A percentile compares a stretch with the other conserved stretches of the same genome.
These are phyloP conservation scores for Caenorhabditis japonica DNA, from an alignment of 2,888 invertebrate genomes.

Conservation along the genomic window DNA sequence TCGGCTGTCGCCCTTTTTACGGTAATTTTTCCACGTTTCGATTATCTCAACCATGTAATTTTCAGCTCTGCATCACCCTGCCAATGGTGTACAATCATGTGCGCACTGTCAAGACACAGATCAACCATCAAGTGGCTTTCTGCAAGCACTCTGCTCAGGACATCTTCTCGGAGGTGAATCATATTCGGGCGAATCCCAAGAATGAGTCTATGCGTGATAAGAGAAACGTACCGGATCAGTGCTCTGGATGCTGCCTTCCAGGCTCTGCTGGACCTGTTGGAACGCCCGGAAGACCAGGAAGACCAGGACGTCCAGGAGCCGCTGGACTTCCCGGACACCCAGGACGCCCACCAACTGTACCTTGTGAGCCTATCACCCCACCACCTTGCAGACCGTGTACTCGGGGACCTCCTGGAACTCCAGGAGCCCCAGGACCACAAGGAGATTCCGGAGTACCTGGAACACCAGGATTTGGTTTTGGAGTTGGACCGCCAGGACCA, in stretches of 20 bases:
- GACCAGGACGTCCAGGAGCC: constrained; percentile 60
- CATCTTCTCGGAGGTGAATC: constrained; percentile 64
- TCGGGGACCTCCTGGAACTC: constrained; percentile 66
- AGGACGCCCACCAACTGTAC: constrained; percentile 53
- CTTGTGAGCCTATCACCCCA: constrained; percentile 61
- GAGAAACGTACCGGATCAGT: constrained; percentile 61
- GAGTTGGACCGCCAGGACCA: constrained; percentile 64
- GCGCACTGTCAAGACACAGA: constrained; percentile 40
- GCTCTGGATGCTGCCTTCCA: constrained; percentile 71
- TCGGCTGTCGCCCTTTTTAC: constrained; percentile 61
- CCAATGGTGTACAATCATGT: too few species aligned
- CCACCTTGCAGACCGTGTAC: constrained; percentile 65
- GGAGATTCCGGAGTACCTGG: too few species aligned
- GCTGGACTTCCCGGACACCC: constrained; percentile 66
- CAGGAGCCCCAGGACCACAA: too few species aligned
- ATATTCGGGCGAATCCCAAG: constrained; percentile 57
- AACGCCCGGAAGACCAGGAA: constrained; percentile 63
- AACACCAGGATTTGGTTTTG: constrained; percentile 61
- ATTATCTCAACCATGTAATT: background rate
- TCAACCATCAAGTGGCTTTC: constrained; percentile 50
- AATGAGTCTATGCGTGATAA: constrained; percentile 49
- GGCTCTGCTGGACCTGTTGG: constrained; percentile 63
- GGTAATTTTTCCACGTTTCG: constrained; percentile 17
- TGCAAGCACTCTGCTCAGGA: constrained; percentile 59
- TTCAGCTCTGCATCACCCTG: constrained; percentile 47